Evolutionary conservation across 2,113 vertebrate genomes (phyloP), one percentile per base, ranked within the genome.

Genomic region (Dissostichus mawsoni): DNA sequence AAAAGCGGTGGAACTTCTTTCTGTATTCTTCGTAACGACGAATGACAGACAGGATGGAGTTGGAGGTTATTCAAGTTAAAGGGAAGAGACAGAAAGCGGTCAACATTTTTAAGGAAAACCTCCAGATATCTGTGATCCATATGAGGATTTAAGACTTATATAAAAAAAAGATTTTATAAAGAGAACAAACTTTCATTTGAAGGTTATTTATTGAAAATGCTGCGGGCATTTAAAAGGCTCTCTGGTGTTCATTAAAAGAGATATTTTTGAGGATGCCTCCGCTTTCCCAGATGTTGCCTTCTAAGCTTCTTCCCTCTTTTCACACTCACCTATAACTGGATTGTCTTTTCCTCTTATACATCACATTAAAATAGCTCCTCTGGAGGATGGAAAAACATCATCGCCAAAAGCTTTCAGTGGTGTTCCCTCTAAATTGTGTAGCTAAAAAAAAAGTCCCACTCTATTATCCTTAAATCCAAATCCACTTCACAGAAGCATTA

Each of bases 391-490:
- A 57, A 75, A 84, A 81, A 67, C 56, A 77, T 59, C 17, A 8
- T 23, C 45, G 20, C 59, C 11, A 1, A 85, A 86, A 67, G 13
- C 10, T 59, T 73, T 72, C 16, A 62, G 73, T 50, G 78, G 71
- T 85, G 69, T 78, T 81, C 78, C 74, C 8, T 62, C 7, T 64
- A 71, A 80, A 70, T 76, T 84, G 55, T 75, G n/a, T 45, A 64
- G 57, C 14, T 47, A 47, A 75, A 82, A 58, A 36, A 73, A 47
- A 16, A 73, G 55, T 9, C n/a, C 8, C 16, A 56, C 58, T 59
- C 79, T 57, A 56, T 88, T 80, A 81, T 81, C 70, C 81, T 80
- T 81, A 62, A 83, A 80, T 80, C 53, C 71, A 76, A 81, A 82
- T 57, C 59, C 77, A 75, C 63, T 71, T 76, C 64, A 55, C 56